Base-by-base conservation (phyloP, 2,888 invertebrate species). In the Coleophora flavipennella region DNA sequence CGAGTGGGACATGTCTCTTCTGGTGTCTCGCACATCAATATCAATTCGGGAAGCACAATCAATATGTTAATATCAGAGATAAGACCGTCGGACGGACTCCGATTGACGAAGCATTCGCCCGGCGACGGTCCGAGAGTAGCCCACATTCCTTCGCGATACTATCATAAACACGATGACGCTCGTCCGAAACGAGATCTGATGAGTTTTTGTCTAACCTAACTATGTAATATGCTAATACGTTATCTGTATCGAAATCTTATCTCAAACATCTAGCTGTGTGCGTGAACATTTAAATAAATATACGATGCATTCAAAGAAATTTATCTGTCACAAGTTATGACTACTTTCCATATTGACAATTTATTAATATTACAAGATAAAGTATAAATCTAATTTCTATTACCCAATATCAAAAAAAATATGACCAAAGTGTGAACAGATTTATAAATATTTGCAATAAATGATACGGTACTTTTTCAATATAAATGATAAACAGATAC, bases 51-150 rank as follows among this genome's bases (percentile, higher is more conserved):
- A 67, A 72, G 70, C 69, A 70, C 67, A 79, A 81, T 79, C 78
- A 76, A 79, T 80, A 79, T 80, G 76, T 75, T 78, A 78, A 80
- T 79, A 76, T 77, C 72, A 62, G 43, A 76, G 79, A 81, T 80
- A 76, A 74, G 72, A 65, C 68, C 74, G 62, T 67, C 60, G 67
- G 68, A 79, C 60, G 67, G 68, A 79, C 76, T 74, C 71, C 68
- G 60, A 64, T 67, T 72, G 70, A 74, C 8, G 29, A 66, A 71
- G 63, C 65, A 64, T 60, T 47, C 59, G 64, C 59, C 67, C 66
- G 68, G 67, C 68, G 73, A 67, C 64, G 56, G 56, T 62, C 68
- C 72, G 67, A 67, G 65, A 63, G 67, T 68, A 72, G 63, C 73
- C 69, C 58, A 70, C 67, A 75, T 79, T 72, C 70, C 62, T 62